Evolutionary conservation across 2,888 invertebrate genomes (phyloP).

Genomic region (Oxyscelio sp.): DNA sequence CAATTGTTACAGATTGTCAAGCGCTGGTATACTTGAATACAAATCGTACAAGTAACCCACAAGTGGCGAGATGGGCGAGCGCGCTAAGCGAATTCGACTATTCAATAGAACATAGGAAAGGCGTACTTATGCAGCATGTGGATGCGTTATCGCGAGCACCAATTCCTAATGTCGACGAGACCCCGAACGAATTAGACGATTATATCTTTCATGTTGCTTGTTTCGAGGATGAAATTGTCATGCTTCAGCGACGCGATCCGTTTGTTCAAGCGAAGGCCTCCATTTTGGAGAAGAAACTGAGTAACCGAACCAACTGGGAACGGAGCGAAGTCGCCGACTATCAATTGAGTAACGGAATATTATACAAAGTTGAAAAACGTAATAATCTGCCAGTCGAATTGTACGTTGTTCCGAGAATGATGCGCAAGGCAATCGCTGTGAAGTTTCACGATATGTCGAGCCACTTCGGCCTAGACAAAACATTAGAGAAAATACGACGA

Average conservation of each 20-base stretch:
- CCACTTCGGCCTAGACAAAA: conserved; percentile 61
- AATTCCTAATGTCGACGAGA: too few species aligned
- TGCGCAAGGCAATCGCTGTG: conserved; percentile 50
- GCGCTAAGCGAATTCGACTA: background rate
- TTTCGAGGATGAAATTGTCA: too few species aligned
- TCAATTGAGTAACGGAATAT: background rate
- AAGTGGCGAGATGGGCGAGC: background rate
- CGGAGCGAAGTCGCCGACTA: too few species aligned
- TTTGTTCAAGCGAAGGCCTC: too few species aligned
- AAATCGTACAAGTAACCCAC: background rate
- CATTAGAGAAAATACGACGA: conserved; percentile 15
- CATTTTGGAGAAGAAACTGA: too few species aligned
- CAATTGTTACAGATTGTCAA: too few species aligned
- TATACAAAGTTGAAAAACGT: background rate
- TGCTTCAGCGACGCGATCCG: too few species aligned
- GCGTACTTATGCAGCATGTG: background rate
- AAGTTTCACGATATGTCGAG: conserved; percentile 56
- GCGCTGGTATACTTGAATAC: too few species aligned
- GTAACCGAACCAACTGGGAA: too few species aligned
- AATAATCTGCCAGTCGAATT: background rate
- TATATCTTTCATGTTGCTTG: too few species aligned
- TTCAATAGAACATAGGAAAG: background rate
- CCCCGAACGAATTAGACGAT: too few species aligned
- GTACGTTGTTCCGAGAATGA: conserved; percentile 45
- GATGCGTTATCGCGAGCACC: background rate